Percentiles rank a stretch among this genome's conserved stretches.
These are phyloP conservation scores for Oreocharis arfaki DNA, from an alignment of 2,113 vertebrate species.

Conservation along the genomic window DNA sequence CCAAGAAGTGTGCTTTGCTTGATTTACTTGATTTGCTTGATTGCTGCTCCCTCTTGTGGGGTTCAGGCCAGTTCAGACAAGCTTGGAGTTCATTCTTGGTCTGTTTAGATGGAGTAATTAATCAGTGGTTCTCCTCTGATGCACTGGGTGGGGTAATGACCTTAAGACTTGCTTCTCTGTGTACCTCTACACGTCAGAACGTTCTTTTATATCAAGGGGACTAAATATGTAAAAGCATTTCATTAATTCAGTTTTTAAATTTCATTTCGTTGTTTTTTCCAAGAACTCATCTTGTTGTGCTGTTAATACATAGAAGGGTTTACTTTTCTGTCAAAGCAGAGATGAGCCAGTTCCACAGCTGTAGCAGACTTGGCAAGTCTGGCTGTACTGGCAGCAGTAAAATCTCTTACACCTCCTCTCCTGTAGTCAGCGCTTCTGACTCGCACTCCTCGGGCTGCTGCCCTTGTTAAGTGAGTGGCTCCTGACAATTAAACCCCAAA, in stretches of 20 bases:
- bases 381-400: neutral
- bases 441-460: rapidly evolving
- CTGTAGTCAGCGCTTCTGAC: neutral
- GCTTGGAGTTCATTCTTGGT: neutral
- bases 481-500: neutral
- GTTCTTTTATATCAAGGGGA: neutral
- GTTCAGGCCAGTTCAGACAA: neutral
- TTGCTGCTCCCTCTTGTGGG: constrained; percentile 55
- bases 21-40: neutral
- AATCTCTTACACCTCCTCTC: neutral
- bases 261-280: neutral
- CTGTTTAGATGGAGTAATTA: neutral
- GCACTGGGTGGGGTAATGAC: neutral
- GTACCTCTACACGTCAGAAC: neutral
- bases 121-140: neutral
- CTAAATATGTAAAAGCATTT: neutral
- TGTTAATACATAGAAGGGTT: neutral
- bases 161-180: neutral
- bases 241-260: neutral
- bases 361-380: neutral
- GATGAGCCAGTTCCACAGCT: neutral
- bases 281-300: neutral
- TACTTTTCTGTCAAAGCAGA: neutral
- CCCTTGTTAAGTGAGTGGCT: neutral
- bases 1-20: neutral